Evolutionary conservation across 2,113 vertebrate genomes (phyloP), one percentile per base, ranked within the genome.

Genomic region (Plecotus auritus): DNA sequence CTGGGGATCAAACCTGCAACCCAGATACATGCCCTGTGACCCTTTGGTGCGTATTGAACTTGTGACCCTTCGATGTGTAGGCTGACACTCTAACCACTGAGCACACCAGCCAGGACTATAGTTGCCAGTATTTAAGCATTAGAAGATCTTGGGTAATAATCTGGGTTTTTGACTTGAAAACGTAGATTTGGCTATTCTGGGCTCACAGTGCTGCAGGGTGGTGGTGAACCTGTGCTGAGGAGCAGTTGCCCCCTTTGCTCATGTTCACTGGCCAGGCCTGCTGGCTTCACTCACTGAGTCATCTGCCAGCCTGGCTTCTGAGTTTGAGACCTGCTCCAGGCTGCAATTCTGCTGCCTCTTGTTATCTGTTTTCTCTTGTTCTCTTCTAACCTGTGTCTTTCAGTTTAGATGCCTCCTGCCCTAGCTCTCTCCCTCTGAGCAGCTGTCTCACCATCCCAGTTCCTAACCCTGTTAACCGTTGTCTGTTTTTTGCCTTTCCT

Each of bases 401-500:
- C 92, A 94, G 96, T 96, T 97, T 96, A 98, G 98, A 97, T 97
- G 95, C 95, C 94, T 97, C 97, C 91, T 97, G 96, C 96, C 97
- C 97, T 95, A 93, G 96, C 95, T 96, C 91, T 95, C 96, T 90
- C 95, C 94, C 97, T 97, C 87, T 97, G 95, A 77, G 90, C 98
- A 85, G 95, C 97, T 98, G 91, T 85, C 76, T 95, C 93, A 56
- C 96, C 96, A 56, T 97, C 97, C 98, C 95, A 40, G 95, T 97
- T 98, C 98, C 97, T 98, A 99, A 99, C 98, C 98, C 98, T 98
- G 98, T 99, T 99, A 99, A 99, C 98, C 98, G 97, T 99, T 98
- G 99, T 99, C 98, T 99, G 98, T 99, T 99, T 98, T 98, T 98
- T 98, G 97, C 98, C 98, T 97, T 98, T 98, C 98, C 98, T 98